These are phyloP conservation scores for Aporophyla nigra DNA, from an alignment of 2,888 invertebrate species.

Conservation along the genomic window DNA sequence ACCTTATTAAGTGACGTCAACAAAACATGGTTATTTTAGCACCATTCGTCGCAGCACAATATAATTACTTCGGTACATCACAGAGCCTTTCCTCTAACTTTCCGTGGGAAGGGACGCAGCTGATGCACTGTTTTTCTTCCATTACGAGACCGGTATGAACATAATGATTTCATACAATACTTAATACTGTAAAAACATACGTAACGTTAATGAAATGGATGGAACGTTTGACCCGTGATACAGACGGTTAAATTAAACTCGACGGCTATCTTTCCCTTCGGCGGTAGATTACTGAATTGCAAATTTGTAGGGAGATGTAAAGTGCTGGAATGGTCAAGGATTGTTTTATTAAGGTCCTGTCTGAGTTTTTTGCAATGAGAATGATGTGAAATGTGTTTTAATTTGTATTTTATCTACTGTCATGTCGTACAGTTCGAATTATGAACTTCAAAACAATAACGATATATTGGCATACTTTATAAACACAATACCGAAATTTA, in stretches of 20 bases:
- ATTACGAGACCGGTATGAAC: constrained; percentile 39
- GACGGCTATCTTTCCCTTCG: constrained; percentile 73
- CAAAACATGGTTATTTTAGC: constrained; percentile 20
- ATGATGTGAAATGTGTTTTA: background rate
- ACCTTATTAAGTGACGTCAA: constrained; percentile 10
- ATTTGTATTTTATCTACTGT: constrained; percentile 2
- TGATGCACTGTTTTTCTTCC: constrained; percentile 60
- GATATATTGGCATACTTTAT: too few relatives aligned
- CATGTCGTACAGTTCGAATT: too few relatives aligned
- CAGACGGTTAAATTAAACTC: constrained; percentile 75
- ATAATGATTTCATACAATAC: constrained; percentile 60
- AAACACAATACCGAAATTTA: too few relatives aligned
- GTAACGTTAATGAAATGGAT: constrained; percentile 58
- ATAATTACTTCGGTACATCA: constrained; percentile 42
- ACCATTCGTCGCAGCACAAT: constrained; percentile 16
- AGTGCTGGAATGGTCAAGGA: constrained; percentile 66
- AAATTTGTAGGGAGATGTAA: constrained; percentile 72
- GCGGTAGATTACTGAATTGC: constrained; percentile 81
- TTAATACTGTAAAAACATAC: constrained; percentile 56
- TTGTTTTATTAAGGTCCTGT: background rate
- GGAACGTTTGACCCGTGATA: constrained; percentile 63
- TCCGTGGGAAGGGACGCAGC: constrained; percentile 57
- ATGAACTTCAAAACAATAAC: too few relatives aligned
- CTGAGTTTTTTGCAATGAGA: background rate
- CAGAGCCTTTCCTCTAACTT: constrained; percentile 33